Conservation (phyloP, 1,140 invertebrate species). For the Trichoplusia ni region DNA sequence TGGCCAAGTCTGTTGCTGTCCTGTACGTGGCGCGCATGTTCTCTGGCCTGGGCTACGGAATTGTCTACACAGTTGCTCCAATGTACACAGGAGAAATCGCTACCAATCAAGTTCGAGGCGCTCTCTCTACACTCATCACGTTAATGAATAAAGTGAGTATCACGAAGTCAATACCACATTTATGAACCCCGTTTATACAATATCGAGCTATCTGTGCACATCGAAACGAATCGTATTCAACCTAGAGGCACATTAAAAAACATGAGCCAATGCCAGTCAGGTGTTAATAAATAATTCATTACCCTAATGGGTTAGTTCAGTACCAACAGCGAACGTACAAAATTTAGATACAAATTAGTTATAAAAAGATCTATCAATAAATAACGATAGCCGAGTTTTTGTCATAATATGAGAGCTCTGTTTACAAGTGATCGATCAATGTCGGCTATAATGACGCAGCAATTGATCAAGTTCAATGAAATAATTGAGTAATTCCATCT, state of each 20-base stretch:
- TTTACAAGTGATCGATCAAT: neutral
- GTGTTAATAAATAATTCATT: slow-evolving; percentile 26
- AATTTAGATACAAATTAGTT: neutral
- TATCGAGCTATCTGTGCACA: neutral
- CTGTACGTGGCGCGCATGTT: slow-evolving; percentile 82
- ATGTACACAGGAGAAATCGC: slow-evolving; percentile 87
- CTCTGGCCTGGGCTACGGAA: slow-evolving; percentile 87
- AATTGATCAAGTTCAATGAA: slow-evolving; percentile 24
- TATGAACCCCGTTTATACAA: neutral
- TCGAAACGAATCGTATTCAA: slow-evolving; percentile 8
- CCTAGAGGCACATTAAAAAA: slow-evolving; percentile 11
- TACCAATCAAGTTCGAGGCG: slow-evolving; percentile 86
- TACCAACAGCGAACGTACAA: neutral
- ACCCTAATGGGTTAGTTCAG: neutral
- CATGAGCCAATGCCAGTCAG: slow-evolving; percentile 14
- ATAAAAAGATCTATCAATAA: neutral
- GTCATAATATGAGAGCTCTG: neutral
- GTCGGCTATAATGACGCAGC: neutral
- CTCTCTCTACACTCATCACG: slow-evolving; percentile 86
- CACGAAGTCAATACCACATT: neutral
- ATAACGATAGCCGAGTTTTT: neutral
- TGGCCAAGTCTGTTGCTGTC: slow-evolving; percentile 74
- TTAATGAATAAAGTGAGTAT: slow-evolving; percentile 82
- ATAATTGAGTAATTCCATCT: slow-evolving; percentile 12
- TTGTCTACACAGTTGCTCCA: slow-evolving; percentile 84